phyloP scores from a whole-genome alignment of 2,888 invertebrate genomes.

The Tetragnatha montana region DNA sequence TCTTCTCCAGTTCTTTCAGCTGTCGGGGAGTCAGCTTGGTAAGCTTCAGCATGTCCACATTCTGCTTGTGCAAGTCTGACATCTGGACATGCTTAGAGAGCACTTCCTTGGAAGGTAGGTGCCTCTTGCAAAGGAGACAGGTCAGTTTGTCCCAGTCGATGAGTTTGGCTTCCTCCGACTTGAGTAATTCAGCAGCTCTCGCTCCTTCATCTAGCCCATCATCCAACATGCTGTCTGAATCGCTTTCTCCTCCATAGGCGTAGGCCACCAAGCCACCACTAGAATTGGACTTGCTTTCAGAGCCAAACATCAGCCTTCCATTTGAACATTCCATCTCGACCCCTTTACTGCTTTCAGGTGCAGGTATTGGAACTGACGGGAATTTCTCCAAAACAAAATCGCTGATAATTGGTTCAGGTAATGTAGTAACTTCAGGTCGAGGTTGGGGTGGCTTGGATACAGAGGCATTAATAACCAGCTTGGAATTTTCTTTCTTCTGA shows the following conservation, averaged over 20 bases:
- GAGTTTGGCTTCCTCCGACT: conserved; percentile 74
- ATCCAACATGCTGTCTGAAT: conserved; percentile 79
- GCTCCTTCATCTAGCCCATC: conserved; percentile 80
- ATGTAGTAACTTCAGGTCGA: neutral
- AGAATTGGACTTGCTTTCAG: conserved; percentile 25
- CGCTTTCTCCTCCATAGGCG: conserved; percentile 86
- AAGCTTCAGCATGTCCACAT: conserved; percentile 80
- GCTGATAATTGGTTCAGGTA: neutral
- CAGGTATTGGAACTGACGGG: too few species aligned
- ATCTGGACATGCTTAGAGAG: conserved; percentile 91
- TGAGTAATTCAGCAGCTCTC: conserved; percentile 61
- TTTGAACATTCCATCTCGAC: conserved; percentile 14
- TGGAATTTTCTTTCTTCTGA: conserved; percentile 89
- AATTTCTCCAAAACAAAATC: neutral
- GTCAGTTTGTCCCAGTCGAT: conserved; percentile 91
- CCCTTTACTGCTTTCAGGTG: conserved; percentile 4
- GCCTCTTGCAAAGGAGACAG: conserved; percentile 95
- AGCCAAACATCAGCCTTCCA: conserved; percentile 30
- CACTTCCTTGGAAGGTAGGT: conserved; percentile 92
- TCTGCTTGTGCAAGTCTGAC: conserved; percentile 95
- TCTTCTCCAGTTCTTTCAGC: conserved; percentile 71
- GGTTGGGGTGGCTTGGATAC: neutral
- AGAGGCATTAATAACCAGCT: conserved; percentile 74
- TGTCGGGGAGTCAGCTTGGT: conserved; percentile 70
- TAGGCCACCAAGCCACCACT: conserved; percentile 80